Conservation (phyloP, 2,797 vertebrate genomes). For the Aphelocoma californica region DNA sequence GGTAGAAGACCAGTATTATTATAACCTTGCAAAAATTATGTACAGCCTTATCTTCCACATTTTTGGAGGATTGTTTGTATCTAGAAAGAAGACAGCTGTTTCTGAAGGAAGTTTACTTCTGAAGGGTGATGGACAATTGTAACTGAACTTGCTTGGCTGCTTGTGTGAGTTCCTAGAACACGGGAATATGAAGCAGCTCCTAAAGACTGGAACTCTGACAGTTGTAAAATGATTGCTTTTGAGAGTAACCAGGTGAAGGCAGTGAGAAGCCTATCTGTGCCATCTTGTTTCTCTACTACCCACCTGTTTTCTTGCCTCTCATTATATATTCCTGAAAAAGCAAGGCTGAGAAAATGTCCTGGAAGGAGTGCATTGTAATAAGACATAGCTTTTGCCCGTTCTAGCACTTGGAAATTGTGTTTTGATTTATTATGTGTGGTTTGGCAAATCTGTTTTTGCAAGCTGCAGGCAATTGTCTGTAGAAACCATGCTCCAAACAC, state of each 20-base stretch:
- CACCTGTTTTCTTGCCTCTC: not conserved
- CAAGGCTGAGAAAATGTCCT: not conserved
- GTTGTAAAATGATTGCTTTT: not conserved
- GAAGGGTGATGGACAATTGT: not conserved
- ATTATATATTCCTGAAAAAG: not conserved
- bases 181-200: not conserved
- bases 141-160: not conserved
- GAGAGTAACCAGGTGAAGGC: not conserved
- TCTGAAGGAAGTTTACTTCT: constrained; percentile 24
- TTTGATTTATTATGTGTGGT: constrained; percentile 59
- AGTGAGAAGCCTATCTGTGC: not conserved
- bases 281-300: not conserved
- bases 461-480: constrained; percentile 50
- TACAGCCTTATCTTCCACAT: not conserved
- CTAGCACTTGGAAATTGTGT: constrained; percentile 40
- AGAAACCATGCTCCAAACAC: not conserved
- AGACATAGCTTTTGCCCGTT: not conserved
- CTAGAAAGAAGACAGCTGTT: constrained; percentile 20
- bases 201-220: not conserved
- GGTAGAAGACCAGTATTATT: not conserved
- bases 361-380: not conserved
- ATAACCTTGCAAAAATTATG: not conserved
- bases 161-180: not conserved
- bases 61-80: not conserved
- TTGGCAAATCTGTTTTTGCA: constrained; percentile 47